Conservation (phyloP, 2,888 invertebrate genomes). For the Caenorhabditis sp. region DNA sequence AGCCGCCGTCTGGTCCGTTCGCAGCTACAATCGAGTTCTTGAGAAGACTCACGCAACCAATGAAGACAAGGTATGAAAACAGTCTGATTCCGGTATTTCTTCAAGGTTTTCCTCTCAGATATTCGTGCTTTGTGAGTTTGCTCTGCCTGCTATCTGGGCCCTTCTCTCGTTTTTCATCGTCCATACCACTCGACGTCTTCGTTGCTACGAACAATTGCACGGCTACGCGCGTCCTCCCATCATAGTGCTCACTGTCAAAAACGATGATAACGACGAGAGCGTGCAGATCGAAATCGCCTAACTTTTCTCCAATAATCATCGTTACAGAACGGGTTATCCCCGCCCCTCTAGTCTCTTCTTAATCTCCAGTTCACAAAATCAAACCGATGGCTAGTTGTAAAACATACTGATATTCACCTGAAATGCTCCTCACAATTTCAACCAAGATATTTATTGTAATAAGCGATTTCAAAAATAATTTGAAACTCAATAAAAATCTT, state of each 20-base stretch:
- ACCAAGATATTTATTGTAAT: too few relatives aligned
- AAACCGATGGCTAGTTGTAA: conserved; percentile 1
- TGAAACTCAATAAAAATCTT: too few relatives aligned
- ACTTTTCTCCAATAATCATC: conserved; percentile 41
- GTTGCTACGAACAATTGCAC: conserved; percentile 70
- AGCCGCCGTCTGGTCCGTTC: conserved; percentile 71
- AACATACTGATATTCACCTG: too few relatives aligned
- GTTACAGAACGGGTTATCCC: conserved; percentile 52
- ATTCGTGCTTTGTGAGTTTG: conserved; percentile 73
- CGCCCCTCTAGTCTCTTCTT: conserved; percentile 10
- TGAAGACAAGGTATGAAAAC: conserved; percentile 65
- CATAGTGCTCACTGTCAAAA: conserved; percentile 75
- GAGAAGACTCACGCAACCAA: conserved; percentile 63
- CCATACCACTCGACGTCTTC: conserved; percentile 68
- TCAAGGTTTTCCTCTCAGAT: conserved; percentile 56
- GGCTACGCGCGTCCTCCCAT: conserved; percentile 75
- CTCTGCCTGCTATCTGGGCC: conserved; percentile 72
- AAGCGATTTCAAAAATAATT: too few relatives aligned
- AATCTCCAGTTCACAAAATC: not conserved
- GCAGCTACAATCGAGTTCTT: conserved; percentile 63
- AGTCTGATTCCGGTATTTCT: too few relatives aligned
- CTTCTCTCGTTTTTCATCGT: conserved; percentile 71
- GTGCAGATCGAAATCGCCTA: conserved; percentile 76
- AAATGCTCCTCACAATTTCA: too few relatives aligned
- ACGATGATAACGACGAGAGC: conserved; percentile 77